phyloP scores from a whole-genome alignment of 2,113 vertebrate genomes.

The Chionis minor region DNA sequence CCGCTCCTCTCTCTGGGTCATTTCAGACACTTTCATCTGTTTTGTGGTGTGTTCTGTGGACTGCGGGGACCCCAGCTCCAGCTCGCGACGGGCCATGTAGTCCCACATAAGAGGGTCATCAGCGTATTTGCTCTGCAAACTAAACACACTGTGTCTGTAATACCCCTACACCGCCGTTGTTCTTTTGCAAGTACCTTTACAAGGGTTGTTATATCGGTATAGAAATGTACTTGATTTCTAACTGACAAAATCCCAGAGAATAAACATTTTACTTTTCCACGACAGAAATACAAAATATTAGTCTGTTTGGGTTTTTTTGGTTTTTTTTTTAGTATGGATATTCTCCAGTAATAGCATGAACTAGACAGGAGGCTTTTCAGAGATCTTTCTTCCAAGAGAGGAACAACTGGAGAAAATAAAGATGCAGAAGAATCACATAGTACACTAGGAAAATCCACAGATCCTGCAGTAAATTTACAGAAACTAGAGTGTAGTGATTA shows the following conservation, averaged over 20 bases:
- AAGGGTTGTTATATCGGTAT: background rate
- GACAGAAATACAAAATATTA: too few species aligned
- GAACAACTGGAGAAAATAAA: too few species aligned
- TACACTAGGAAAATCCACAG: too few species aligned
- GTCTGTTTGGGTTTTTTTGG: too few species aligned
- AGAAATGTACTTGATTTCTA: background rate
- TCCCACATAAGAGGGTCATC: slow-evolving; percentile 88
- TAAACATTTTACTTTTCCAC: background rate
- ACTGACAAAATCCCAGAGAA: background rate
- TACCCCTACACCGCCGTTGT: background rate
- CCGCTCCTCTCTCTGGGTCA: slow-evolving; percentile 80
- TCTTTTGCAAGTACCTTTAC: background rate
- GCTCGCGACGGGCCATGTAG: slow-evolving; percentile 87
- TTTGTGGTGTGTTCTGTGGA: slow-evolving; percentile 66
- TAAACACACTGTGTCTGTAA: slow-evolving; percentile 29
- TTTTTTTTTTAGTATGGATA: too few species aligned
- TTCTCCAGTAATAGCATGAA: too few species aligned
- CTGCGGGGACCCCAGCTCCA: slow-evolving; percentile 69
- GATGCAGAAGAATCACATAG: too few species aligned
- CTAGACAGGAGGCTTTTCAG: too few species aligned
- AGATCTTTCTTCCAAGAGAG: too few species aligned
- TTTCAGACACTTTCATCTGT: slow-evolving; percentile 77
- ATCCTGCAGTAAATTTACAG: too few species aligned
- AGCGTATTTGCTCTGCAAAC: slow-evolving; percentile 81
- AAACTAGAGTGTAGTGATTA: too few species aligned